Evolutionary conservation across 2,113 vertebrate species (phyloP).

Genomic region (Lophius piscatorius): DNA sequence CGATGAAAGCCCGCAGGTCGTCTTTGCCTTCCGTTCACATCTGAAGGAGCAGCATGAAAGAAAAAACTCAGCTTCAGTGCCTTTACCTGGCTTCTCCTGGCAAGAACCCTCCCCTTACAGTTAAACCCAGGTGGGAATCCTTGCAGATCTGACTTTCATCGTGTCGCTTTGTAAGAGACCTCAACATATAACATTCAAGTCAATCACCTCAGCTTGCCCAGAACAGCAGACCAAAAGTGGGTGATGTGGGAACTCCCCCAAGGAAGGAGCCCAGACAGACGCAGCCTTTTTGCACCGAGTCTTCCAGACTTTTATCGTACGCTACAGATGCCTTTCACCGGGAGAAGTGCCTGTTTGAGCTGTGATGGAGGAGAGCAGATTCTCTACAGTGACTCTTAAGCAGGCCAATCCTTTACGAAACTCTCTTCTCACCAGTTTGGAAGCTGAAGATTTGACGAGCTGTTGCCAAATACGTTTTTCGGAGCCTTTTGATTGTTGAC

Average conservation of each 20-base stretch:
- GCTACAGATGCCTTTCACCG: slow-evolving; percentile 46
- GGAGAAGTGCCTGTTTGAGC: slow-evolving; percentile 71
- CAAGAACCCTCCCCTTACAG: background rate
- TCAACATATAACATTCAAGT: background rate
- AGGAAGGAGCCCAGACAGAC: slow-evolving; percentile 20
- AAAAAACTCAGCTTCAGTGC: slow-evolving; percentile 56
- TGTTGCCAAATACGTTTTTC: slow-evolving; percentile 59
- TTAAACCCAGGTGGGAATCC: slow-evolving; percentile 12
- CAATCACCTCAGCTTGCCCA: background rate
- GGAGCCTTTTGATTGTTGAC: slow-evolving; percentile 22
- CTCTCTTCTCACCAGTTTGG: slow-evolving; percentile 32
- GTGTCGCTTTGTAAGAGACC: background rate
- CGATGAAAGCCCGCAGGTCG: background rate
- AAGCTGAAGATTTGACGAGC: slow-evolving; percentile 39
- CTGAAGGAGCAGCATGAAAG: slow-evolving; percentile 19
- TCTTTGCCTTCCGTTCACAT: slow-evolving; percentile 7
- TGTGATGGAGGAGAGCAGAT: slow-evolving; percentile 34
- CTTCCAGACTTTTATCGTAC: slow-evolving; percentile 53
- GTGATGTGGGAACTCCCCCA: slow-evolving; percentile 11
- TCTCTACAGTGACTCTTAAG: background rate
- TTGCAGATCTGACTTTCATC: slow-evolving; percentile 10
- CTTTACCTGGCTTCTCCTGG: slow-evolving; percentile 39
- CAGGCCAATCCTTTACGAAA: background rate
- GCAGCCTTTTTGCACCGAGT: slow-evolving; percentile 46
- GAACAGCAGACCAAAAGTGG: background rate